A percentile compares a stretch with the other conserved stretches of the same genome.
Evolutionary conservation across 2,888 invertebrate species (phyloP).

Genomic region (Synanthedon myopaeformis): DNA sequence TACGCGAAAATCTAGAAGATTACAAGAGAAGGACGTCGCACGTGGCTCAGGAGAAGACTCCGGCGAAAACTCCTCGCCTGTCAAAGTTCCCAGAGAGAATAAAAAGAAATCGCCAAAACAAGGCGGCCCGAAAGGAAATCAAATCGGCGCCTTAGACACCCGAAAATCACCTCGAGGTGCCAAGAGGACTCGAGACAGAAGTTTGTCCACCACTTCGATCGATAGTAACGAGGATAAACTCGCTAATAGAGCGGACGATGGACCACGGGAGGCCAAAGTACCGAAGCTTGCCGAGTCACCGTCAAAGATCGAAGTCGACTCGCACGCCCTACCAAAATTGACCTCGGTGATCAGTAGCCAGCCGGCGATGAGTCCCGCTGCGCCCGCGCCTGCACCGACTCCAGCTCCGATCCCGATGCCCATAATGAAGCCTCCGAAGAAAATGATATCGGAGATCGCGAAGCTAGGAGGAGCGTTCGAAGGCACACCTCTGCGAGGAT

Average conservation of each 20-base stretch:
- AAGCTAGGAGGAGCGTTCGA: slow-evolving; percentile 49
- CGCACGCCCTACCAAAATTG: slow-evolving; percentile 1
- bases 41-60: slow-evolving; percentile 86
- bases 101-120: slow-evolving; percentile 70
- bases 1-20: slow-evolving; percentile 83
- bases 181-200: slow-evolving; percentile 73
- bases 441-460: slow-evolving; percentile 59
- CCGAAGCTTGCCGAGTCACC: slow-evolving; percentile 29
- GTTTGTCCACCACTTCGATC: slow-evolving; percentile 74
- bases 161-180: slow-evolving; percentile 76
- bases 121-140: slow-evolving; percentile 36
- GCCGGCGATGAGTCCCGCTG: slow-evolving; percentile 9
- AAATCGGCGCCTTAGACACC: slow-evolving; percentile 29
- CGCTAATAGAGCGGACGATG: slow-evolving; percentile 33
- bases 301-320: slow-evolving; percentile 13
- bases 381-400: slow-evolving; percentile 3
- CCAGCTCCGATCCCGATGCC: slow-evolving; percentile 29
- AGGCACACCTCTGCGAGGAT: slow-evolving; percentile 11
- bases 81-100: slow-evolving; percentile 69
- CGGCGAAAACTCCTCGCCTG: slow-evolving; percentile 82
- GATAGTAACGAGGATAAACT: slow-evolving; percentile 73
- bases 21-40: slow-evolving; percentile 82
- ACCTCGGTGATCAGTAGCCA: slow-evolving; percentile 16
- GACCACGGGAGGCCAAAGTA: slow-evolving; percentile 29
- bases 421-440: slow-evolving; percentile 53